Base-by-base conservation (phyloP, 2,797 vertebrate species). In the Pagetopsis macropterus region DNA sequence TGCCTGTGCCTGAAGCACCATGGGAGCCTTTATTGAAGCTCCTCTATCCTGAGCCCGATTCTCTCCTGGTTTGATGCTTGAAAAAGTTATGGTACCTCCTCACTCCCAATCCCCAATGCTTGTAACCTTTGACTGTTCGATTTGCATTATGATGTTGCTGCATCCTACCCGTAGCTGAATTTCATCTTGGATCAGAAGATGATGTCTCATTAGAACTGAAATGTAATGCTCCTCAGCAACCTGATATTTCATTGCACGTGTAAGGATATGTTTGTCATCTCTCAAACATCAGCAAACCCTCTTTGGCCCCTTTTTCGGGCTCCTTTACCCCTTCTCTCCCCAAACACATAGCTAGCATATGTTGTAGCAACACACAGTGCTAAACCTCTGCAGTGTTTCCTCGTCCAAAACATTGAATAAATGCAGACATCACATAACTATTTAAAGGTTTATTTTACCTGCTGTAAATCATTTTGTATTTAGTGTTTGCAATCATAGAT, bases 21-120 rank as follows among this genome's bases (percentile, higher is more conserved):
- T 69, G 64, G 70, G 70, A 79, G 60, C 54, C 21, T 48, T 56
- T 10, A 31, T 9, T 23, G 16, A 40, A 15, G 65, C 68, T 84
- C 48, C 46, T 65, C 58, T 27, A 48, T 41, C 74, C 58, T 37
- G 52, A 70, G 79, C 66, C 73, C 5, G 9, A 50, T 33, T 56
- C 62, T 78, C 43, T 72, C 66, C 54, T 61, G n/a, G 72, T 45
- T 70, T 10, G n/a, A 72, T 62, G 87, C 88, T 82, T 82, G 84
- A 78, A 77, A 65, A 70, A 79, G 19, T 81, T 27, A 21, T 62
- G 62, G 31, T 61, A 72, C 65, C 66, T 75, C 45, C 71, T 59
- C 66, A 71, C 59, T 82, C 58, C 68, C 46, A 57, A 16, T 54
- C 65, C 21, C 63, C 76, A 45, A 60, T 83, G 83, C 88, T 68